Conservation (phyloP, 2,113 vertebrate genomes). For the Cynocephalus volans region DNA sequence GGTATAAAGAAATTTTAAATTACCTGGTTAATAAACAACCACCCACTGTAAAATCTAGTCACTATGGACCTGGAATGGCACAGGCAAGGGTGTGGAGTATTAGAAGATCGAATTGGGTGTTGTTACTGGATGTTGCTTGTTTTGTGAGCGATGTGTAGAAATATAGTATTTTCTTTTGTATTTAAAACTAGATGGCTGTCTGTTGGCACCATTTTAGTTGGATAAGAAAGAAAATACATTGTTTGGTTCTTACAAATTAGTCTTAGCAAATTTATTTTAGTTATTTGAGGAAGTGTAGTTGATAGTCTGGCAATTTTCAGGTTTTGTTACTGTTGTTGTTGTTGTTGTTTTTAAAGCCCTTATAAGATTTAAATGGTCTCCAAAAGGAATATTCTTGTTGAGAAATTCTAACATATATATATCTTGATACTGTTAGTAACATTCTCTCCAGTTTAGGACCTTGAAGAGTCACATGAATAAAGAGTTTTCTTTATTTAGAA, state of each 20-base stretch:
- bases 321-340: too few relatives aligned
- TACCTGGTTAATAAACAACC: not conserved
- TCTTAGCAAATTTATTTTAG: slow-evolving; percentile 39
- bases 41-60: not conserved
- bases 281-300: slow-evolving; percentile 36
- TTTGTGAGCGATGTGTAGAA: not conserved
- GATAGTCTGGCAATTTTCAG: not conserved
- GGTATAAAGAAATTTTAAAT: slow-evolving; percentile 50
- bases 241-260: slow-evolving; percentile 7
- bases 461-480: not conserved
- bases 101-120: not conserved
- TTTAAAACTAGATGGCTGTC: slow-evolving; percentile 1
- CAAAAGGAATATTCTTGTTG: not conserved
- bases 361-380: not conserved
- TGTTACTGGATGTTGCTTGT: not conserved
- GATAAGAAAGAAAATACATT: slow-evolving; percentile 22
- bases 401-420: not conserved
- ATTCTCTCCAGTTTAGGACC: not conserved
- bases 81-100: not conserved
- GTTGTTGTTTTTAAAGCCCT: not conserved
- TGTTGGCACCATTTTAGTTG: not conserved
- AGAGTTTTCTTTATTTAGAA: slow-evolving; percentile 49
- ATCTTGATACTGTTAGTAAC: not conserved
- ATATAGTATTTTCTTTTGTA: not conserved
- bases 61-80: not conserved